phyloP scores from a whole-genome alignment of 23 tunicate species.

The Phallusia fumigata region DNA sequence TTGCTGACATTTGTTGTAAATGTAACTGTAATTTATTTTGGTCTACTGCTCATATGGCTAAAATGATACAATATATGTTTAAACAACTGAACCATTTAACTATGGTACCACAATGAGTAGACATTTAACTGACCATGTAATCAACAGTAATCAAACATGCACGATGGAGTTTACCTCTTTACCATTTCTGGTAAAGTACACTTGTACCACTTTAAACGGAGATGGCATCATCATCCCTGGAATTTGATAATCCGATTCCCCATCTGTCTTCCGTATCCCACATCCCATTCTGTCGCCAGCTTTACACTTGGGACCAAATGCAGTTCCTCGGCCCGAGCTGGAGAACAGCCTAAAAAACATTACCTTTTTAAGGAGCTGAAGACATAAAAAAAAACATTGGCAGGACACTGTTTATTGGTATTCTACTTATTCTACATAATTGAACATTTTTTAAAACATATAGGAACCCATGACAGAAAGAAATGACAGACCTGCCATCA shows the following conservation, averaged over 20 bases:
- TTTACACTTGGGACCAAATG: slow-evolving; percentile 23
- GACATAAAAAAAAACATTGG: not conserved
- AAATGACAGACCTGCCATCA: slow-evolving; percentile 43
- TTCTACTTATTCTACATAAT: not conserved
- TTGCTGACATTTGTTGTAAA: too few relatives aligned
- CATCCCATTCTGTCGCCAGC: slow-evolving; percentile 62
- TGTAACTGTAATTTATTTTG: too few relatives aligned
- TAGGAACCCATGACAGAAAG: too few relatives aligned
- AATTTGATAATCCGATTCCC: not conserved
- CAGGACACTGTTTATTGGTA: not conserved
- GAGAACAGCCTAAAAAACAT: not conserved
- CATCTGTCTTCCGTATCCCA: slow-evolving; percentile 32
- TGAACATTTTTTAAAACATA: too few relatives aligned
- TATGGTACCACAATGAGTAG: too few relatives aligned
- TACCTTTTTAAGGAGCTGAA: not conserved
- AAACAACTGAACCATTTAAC: too few relatives aligned
- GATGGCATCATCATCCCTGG: not conserved
- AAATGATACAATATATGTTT: too few relatives aligned
- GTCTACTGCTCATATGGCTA: too few relatives aligned
- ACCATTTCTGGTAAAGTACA: slow-evolving; percentile 64
- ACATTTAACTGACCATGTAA: too few relatives aligned
- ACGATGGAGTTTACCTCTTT: slow-evolving; percentile 24
- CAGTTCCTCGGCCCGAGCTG: not conserved
- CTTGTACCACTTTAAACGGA: slow-evolving; percentile 30
- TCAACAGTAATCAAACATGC: not conserved